Evolutionary conservation across 2,888 invertebrate genomes (phyloP), one percentile per base, ranked within the genome.

Genomic region (Dexiosoma caninum): DNA sequence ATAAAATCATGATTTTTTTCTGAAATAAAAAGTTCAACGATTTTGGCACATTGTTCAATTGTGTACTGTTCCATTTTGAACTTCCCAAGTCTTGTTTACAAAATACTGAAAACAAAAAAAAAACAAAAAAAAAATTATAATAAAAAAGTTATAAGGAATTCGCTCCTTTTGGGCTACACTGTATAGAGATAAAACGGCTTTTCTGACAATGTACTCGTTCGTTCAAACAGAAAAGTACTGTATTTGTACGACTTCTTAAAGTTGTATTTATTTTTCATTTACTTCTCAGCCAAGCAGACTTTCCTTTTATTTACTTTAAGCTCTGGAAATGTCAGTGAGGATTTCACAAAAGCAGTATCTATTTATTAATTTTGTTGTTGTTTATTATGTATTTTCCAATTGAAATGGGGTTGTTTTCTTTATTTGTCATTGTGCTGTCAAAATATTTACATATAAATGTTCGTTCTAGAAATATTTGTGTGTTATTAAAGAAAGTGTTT

Each of bases 401-500:
- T 27, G 37, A 55, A 57, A 70, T 59, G n/a, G 72, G 81, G 77
- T 69, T 77, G 77, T 27, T 81, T 35, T n/a, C n/a, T n/a, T n/a
- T n/a, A n/a, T n/a, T 42, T 32, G 42, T 59, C 23, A 40, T 67
- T 44, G 30, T 46, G 16, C 70, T 55, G 23, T 60, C 16, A 32
- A 49, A 64, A 10, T 71, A 74, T 74, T 57, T 74, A 57, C 57
- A 74, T 74, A 12, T 57, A 66, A 64, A 51, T 21, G 30, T 67
- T 62, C 30, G 30, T 67, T 62, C 7, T 53, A 14, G 27, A 64
- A 46, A 55, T 80, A 81, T 81, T 81, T 81, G 64, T 72, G 77
- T 81, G 64, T 74, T 81, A 69, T 81, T 81, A 81, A 44, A n/a
- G 42, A 49, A 77, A 81, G 81, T 81, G 72, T 77, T 81, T 74